Base-by-base conservation (phyloP, 1,140 invertebrate species). In the Drosophila nigromelanica region DNA sequence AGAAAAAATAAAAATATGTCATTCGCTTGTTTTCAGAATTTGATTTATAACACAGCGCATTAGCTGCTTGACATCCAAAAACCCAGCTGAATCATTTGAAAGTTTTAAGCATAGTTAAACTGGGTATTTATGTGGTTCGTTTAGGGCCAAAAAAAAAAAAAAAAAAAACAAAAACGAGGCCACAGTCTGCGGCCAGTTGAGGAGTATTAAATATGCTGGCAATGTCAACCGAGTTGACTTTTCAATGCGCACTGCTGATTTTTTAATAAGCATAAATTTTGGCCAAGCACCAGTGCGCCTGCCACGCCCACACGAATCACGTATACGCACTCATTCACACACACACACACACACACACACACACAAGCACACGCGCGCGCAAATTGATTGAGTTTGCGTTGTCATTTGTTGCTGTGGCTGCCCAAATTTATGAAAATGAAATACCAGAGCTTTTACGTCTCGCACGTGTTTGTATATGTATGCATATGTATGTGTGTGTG, bases 351-450 rank as follows among this genome's bases (percentile, higher is more conserved):
- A 51, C 45, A 78, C 51, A 56, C 61, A 66, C 62, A 61, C 56
- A 40, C 51, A 40, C 43, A 51, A 35, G 73, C 56, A 56, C 37
- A 39, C 35, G 61, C 60, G 59, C 76, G 80, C 80, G 71, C 76
- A 82, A 83, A 85, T 83, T 85, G 80, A 85, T 85, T 85, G 80
- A 83, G 80, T 83, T 81, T 83, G 81, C 68, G 80, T 80, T 83
- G 80, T 80, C 80, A 83, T 85, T 83, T 85, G 80, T 76, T 69
- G 76, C 81, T 71, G 80, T 83, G 71, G 80, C 80, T 79, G 69
- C 45, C 62, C 52, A 72, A 82, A 82, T 82, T 83, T 82, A 83
- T 82, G 80, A 82, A 82, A 80, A 80, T 81, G 78, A 80, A 81
- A 80, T 80, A 68, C 78, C 79, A 81, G 64, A 79, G 79, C 74